A percentile compares a stretch with the other conserved stretches of the same genome.
phyloP scores from a whole-genome alignment of 2,113 vertebrate species.

The Nannobrachium achirus region DNA sequence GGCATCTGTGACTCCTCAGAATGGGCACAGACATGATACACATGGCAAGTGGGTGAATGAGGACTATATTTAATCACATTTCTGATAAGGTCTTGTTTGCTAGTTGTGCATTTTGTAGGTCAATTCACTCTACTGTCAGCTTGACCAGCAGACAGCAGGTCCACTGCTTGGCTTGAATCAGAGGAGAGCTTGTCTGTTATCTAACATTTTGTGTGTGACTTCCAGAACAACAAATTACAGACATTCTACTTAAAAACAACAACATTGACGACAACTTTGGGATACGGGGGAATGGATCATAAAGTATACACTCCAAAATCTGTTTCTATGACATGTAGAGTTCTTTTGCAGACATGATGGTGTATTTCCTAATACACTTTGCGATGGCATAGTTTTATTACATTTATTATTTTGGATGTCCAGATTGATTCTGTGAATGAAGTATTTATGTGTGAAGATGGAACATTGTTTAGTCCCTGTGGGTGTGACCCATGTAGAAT shows the following conservation, averaged over 20 bases:
- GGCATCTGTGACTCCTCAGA: too few species aligned
- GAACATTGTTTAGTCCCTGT: constrained; percentile 4
- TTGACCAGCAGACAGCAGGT: background rate
- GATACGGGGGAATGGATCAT: background rate
- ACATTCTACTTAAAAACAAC: background rate
- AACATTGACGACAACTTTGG: background rate
- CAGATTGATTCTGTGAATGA: constrained; percentile 27
- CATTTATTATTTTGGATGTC: constrained; percentile 19
- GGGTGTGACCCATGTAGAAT: constrained; percentile 4
- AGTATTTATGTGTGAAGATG: constrained; percentile 53
- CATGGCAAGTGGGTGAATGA: too few species aligned
- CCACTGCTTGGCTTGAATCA: constrained; percentile 15
- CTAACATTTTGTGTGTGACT: constrained; percentile 2
- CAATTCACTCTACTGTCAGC: constrained; percentile 1
- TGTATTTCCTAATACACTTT: constrained; percentile 16
- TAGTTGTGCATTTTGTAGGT: too few species aligned
- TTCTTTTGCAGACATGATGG: background rate
- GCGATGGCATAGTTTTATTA: constrained; percentile 8
- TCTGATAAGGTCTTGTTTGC: too few species aligned
- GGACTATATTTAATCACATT: too few species aligned
- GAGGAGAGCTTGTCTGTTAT: constrained; percentile 14
- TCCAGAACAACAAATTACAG: constrained; percentile 6
- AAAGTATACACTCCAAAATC: background rate
- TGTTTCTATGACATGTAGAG: constrained; percentile 5
- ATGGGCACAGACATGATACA: too few species aligned